Conservation (phyloP, 2,888 invertebrate genomes). For the Anarsia innoxiella region DNA sequence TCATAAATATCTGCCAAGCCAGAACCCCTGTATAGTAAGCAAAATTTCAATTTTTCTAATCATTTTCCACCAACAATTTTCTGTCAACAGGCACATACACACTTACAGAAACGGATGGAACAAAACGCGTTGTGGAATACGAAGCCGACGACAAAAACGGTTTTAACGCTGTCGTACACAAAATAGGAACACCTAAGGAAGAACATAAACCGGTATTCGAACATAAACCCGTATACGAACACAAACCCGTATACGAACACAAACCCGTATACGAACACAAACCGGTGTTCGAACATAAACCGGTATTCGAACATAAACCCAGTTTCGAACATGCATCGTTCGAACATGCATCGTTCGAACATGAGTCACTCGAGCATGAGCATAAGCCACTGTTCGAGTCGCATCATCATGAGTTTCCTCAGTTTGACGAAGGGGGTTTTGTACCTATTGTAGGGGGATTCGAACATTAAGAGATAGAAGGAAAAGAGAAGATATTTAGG, state of each 20-base stretch:
- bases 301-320: conserved; percentile 29
- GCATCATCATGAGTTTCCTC: conserved; percentile 25
- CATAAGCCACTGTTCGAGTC: conserved; percentile 5
- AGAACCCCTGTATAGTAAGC: too few relatives aligned
- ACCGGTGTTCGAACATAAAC: conserved; percentile 11
- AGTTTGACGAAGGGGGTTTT: conserved; percentile 51
- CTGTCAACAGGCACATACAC: conserved; percentile 71
- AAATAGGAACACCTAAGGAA: conserved; percentile 57
- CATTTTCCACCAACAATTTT: too few relatives aligned
- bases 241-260: conserved; percentile 25
- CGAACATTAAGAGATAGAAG: conserved; percentile 36
- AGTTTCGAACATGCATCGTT: too few relatives aligned
- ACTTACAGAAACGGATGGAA: conserved; percentile 73
- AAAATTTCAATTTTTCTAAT: too few relatives aligned
- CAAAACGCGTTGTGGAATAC: conserved; percentile 75
- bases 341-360: too few relatives aligned
- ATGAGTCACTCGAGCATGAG: too few relatives aligned
- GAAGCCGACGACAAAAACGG: conserved; percentile 76
- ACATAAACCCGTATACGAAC: conserved; percentile 11
- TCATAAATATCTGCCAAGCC: too few relatives aligned
- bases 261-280: conserved; percentile 3
- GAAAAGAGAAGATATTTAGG: too few relatives aligned
- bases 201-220: conserved; percentile 25
- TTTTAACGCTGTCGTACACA: conserved; percentile 75
- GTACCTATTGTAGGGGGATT: conserved; percentile 44